Base-by-base conservation (phyloP, 2,888 invertebrate genomes). In the Drosophila atripex region DNA sequence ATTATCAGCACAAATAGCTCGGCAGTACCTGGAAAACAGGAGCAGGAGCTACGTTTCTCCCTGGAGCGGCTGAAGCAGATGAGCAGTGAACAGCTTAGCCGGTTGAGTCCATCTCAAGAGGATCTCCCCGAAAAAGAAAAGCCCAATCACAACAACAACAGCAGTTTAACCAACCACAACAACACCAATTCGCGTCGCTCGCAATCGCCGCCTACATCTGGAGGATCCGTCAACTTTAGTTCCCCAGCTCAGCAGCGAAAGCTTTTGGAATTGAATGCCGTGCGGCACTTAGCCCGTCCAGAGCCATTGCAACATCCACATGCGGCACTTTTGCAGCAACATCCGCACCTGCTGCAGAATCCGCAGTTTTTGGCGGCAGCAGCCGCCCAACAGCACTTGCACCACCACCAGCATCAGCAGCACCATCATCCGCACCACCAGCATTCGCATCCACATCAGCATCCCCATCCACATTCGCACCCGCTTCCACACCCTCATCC, bases 11-110 rank as follows among this genome's bases (percentile, higher is more conserved):
- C 78, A 51, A 80, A 84, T 63, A 77, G 75, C 49, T 35, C 74
- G 41, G 47, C 65, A 30, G 64, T 51, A 16, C 64, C 63, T 7
- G 56, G 51, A 21, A 89, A 84, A 50, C 80, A 84, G 73, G 90
- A 89, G 25, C 89, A 89, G 56, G 84, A 84, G 41, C 28, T 90
- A 43, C 79, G 89, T 16, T 91, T 89, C 59, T 91, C 91, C 14
- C 89, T 92, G 32, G 92, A 92, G 63, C 86, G 91, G 2, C 77
- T 92, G 3, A 91, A 92, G 75, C 90, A 92, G 71, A 84, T 92
- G 75, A 87, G 90, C 30, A 76, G 90, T 18, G 91, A 92, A 60
- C 32, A 90, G 55, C 71, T 90, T 2, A 91, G 88, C 76, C 88
- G 91, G n/a, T 74, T 91, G 2, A 91, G 91, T 85, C 91, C 91